Base-by-base conservation (phyloP, 2,888 invertebrate species). In the Fragum fragum region DNA sequence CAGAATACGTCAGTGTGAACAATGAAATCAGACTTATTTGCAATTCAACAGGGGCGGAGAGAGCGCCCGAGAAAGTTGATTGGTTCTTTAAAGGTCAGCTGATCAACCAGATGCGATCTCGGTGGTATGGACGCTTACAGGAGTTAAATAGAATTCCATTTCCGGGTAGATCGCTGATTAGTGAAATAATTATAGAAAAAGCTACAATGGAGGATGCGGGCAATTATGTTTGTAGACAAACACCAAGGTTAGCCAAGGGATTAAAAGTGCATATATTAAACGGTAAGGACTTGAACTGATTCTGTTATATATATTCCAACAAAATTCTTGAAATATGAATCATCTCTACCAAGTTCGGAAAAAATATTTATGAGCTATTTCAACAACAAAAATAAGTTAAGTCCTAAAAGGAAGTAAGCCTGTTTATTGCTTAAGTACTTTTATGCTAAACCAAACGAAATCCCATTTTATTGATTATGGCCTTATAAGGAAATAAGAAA, bases 1-100 rank as follows among this genome's bases (percentile, higher is more conserved):
- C 90, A 42, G 86, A 87, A 26, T 91, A 89, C 73, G 88, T 92
- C 14, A 91, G 89, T 66, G 71, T 85, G 7, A 88, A 87, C 28
- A 86, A 86, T 52, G 70, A 81, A 26, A 85, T 92, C 21, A 87
- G 86, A 29, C 85, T 92, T 23, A 82, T 83, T 18, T 92, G 92
- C 78, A 92, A 91, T 71, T 91, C 90, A 16, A 91, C 92, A 2
- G 92, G 92, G 6, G 87, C 88, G 9, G 84, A 82, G 1, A 85
- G 90, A 39, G 91, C 92, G 2, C 91, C 91, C 0, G 87, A 88
- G 29, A 86, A 86, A 47, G 88, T 92, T 18, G 89, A 90, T 76
- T 92, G 92, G 92, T 91, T 90, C 79, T 90, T 90, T 72, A 75
- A 90, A 36, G 91, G 91, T n/a, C 76, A 87, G 21, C 80, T 80